phyloP scores from a whole-genome alignment of 1,140 invertebrate species.

The Heliconius hermathena region DNA sequence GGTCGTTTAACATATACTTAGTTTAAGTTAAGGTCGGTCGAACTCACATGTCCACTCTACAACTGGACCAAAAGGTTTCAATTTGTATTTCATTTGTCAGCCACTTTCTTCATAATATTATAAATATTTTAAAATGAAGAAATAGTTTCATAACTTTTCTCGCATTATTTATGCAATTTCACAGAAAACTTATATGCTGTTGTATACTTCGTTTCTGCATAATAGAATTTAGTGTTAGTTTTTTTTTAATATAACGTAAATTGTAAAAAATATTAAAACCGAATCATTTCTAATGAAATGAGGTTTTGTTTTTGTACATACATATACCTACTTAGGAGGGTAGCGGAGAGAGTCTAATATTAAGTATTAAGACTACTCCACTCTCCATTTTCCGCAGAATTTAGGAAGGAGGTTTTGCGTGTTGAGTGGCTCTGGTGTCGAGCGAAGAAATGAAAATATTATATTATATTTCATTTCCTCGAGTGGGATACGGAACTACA shows the following conservation, averaged over 20 bases:
- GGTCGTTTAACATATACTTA: constrained; percentile 44
- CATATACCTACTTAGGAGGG: no score
- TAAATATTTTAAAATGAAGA: neutral
- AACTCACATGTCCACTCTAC: constrained; percentile 46
- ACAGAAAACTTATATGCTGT: neutral
- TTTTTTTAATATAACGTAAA: neutral
- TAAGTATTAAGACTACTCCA: no score
- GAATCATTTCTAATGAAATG: no score
- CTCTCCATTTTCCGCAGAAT: no score
- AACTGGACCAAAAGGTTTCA: constrained; percentile 32
- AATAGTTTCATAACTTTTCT: neutral
- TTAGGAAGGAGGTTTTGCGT: no score
- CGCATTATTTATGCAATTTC: neutral
- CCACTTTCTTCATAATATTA: neutral
- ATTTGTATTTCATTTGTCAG: neutral
- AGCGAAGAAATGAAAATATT: no score
- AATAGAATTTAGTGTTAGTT: neutral
- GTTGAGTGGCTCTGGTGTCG: no score
- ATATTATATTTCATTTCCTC: no score
- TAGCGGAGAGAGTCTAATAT: no score
- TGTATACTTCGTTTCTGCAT: neutral
- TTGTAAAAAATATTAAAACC: neutral
- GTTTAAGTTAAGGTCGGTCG: constrained; percentile 52
- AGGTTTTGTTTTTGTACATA: no score
- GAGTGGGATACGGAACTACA: no score